phyloP scores from a whole-genome alignment of 2,113 vertebrate genomes.

The Chionis minor region DNA sequence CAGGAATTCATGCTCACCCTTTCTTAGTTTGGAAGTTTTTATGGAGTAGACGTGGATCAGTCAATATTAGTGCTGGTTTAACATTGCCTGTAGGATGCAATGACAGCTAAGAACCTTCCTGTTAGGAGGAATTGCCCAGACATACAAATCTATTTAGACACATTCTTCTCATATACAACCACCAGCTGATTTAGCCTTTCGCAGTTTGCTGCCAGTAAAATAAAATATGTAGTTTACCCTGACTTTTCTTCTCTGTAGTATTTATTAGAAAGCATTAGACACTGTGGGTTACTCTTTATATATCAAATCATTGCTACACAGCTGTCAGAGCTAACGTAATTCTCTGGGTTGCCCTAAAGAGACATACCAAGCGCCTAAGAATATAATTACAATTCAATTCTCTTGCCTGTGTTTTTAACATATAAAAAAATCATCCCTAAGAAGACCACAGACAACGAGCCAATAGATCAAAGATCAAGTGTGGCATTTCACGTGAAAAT shows the following conservation, averaged over 20 bases:
- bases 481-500: conserved; percentile 1
- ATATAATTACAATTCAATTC: not conserved
- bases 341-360: conserved; percentile 31
- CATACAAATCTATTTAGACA: conserved; percentile 24
- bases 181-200: conserved; percentile 45
- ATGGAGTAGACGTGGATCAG: not conserved
- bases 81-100: not conserved
- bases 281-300: not conserved
- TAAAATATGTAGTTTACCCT: conserved; percentile 29
- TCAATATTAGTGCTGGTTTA: not conserved
- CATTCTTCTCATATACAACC: not conserved
- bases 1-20: not conserved
- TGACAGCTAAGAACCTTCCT: conserved; percentile 9
- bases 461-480: not conserved
- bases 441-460: not conserved
- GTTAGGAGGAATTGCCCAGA: not conserved
- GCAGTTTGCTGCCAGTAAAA: conserved; percentile 27
- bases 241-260: conserved; percentile 56
- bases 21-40: not conserved
- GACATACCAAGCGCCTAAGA: not conserved
- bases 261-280: conserved; percentile 59
- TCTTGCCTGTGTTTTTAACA: not conserved
- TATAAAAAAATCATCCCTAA: not conserved
- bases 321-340: conserved; percentile 15
- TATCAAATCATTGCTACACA: not conserved